Evolutionary conservation across 35 echinoderm and acorn worm species (phyloP).

Genomic region (Chiridota heheva): DNA sequence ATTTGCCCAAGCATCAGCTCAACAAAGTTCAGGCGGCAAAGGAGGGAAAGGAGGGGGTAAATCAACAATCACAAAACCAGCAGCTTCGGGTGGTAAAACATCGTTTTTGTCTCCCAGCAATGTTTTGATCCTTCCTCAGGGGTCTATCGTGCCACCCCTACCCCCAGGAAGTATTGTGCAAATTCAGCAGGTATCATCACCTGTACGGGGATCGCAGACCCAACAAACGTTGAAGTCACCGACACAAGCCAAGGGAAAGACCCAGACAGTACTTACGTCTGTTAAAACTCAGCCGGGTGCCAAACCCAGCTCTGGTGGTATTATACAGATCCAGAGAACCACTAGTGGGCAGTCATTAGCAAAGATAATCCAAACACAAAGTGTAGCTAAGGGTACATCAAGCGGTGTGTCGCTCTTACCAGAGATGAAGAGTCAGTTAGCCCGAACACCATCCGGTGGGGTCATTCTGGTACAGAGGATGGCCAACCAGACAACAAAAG

Average conservation of each 20-base stretch:
- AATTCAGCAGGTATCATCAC: conserved; percentile 93
- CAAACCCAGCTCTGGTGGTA: conserved; percentile 32
- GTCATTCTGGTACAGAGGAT: conserved; percentile 84
- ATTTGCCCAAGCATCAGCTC: conserved; percentile 77
- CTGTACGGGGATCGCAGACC: conserved; percentile 35
- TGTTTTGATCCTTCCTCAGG: conserved; percentile 91
- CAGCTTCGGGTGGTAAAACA: conserved; percentile 2
- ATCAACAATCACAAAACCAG: conserved; percentile 15
- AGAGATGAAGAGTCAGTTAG: conserved; percentile 79
- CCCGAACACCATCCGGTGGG: conserved; percentile 73
- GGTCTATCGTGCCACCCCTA: conserved; percentile 88
- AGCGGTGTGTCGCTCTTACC: conserved; percentile 74
- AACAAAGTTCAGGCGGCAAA: conserved; percentile 33
- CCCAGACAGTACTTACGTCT: conserved; percentile 31
- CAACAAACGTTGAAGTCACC: background rate
- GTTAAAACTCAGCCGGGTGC: conserved; percentile 14
- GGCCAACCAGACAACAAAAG: conserved; percentile 43
- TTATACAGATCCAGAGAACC: conserved; percentile 76
- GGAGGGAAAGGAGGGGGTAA: conserved; percentile 22
- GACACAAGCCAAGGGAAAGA: conserved; percentile 46
- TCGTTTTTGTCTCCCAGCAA: conserved; percentile 97
- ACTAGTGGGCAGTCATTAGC: conserved; percentile 42
- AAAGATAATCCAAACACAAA: conserved; percentile 56
- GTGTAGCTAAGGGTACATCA: conserved; percentile 5
- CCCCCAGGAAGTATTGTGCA: conserved; percentile 97